A percentile compares a stretch with the other conserved stretches of the same genome.
Conservation (phyloP, 2,888 invertebrate species). For the Dynastes tityus region DNA sequence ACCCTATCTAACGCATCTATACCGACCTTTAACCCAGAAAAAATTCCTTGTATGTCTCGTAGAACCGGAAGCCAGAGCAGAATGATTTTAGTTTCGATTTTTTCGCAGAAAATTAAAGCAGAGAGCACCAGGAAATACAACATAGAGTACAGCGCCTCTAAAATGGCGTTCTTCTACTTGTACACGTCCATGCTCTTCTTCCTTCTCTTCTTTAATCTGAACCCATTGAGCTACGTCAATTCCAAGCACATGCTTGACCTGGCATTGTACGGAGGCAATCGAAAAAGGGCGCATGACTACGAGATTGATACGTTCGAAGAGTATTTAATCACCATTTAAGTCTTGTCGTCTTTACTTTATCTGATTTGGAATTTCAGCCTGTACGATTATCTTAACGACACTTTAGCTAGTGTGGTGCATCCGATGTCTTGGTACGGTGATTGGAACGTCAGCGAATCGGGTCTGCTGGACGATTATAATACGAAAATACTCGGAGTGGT, state of each 20-base stretch:
- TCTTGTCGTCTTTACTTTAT: not conserved
- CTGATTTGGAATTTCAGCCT: slow-evolving; percentile 46
- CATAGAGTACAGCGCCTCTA: not conserved
- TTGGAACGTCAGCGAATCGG: slow-evolving; percentile 52
- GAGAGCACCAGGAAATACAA: not conserved
- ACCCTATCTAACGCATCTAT: slow-evolving; percentile 53
- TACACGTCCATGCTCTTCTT: slow-evolving; percentile 29
- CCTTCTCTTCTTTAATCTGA: not conserved
- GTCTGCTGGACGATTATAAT: slow-evolving; percentile 55
- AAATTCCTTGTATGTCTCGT: not conserved
- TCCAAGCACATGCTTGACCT: not conserved
- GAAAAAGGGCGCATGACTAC: not conserved
- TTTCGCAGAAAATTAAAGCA: not conserved
- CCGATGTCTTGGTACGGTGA: slow-evolving; percentile 56
- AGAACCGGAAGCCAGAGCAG: not conserved
- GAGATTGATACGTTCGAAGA: slow-evolving; percentile 13
- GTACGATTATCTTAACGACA: slow-evolving; percentile 52
- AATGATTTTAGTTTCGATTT: not conserved
- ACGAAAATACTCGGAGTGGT: slow-evolving; percentile 56
- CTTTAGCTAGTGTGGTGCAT: slow-evolving; percentile 48
- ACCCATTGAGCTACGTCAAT: not conserved
- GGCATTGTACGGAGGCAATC: not conserved
- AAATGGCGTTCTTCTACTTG: slow-evolving; percentile 31
- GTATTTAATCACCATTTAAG: not conserved
- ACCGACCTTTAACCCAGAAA: slow-evolving; percentile 47